phyloP scores from a whole-genome alignment of 2,888 invertebrate species.

The Vesta saturnalis region DNA sequence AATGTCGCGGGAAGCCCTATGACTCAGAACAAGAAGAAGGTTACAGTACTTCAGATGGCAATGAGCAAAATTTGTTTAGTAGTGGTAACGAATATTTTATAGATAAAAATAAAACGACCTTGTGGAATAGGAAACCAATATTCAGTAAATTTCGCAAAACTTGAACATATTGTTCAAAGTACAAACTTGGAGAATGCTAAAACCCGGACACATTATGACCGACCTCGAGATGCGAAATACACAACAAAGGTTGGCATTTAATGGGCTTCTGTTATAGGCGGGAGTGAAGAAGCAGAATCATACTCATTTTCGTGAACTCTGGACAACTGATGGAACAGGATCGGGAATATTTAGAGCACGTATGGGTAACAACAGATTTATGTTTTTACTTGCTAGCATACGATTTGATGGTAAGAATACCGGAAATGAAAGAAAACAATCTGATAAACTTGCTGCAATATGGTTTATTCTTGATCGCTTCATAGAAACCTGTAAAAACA shows the following conservation, averaged over 20 bases:
- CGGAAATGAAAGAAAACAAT: constrained; percentile 1
- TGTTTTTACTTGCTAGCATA: constrained; percentile 37
- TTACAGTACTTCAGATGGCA: too few species aligned
- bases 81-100: too few species aligned
- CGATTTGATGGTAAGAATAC: too few species aligned
- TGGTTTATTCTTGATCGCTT: constrained; percentile 15
- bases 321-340: constrained; percentile 17
- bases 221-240: constrained; percentile 40
- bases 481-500: constrained; percentile 32
- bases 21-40: too few species aligned
- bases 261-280: constrained; percentile 38
- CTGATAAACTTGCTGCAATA: constrained; percentile 12
- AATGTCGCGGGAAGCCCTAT: too few species aligned
- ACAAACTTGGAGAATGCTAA: constrained; percentile 42
- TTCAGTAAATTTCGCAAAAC: too few species aligned
- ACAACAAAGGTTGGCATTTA: constrained; percentile 40
- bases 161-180: constrained; percentile 40
- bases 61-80: too few species aligned
- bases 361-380: constrained; percentile 37
- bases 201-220: constrained; percentile 32
- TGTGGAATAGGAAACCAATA: too few species aligned
- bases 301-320: constrained; percentile 43
- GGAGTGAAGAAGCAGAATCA: constrained; percentile 43
- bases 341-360: constrained; percentile 43
- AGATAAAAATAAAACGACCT: too few species aligned